A percentile compares a stretch with the other conserved stretches of the same genome.
Evolutionary conservation across 2,888 invertebrate genomes (phyloP).

Genomic region (Zeuzera pyrina): DNA sequence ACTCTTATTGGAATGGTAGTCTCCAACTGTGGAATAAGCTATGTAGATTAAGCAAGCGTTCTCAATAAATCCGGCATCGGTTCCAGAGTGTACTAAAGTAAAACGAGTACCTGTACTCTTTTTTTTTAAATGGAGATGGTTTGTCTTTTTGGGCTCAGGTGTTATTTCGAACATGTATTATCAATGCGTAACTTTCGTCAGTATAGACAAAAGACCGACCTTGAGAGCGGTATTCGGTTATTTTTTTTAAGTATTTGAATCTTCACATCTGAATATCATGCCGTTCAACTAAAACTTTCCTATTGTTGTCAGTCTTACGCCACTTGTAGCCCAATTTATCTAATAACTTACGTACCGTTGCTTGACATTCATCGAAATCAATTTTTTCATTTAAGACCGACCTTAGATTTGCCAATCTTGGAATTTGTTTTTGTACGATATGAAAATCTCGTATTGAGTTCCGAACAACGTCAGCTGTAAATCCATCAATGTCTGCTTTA

Average conservation of each 20-base stretch:
- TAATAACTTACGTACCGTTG: background rate
- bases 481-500: background rate
- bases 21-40: constrained; percentile 12
- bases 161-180: too few species aligned
- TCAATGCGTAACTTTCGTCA: constrained; percentile 16
- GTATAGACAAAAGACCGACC: constrained; percentile 18
- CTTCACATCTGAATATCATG: constrained; percentile 17
- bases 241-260: constrained; percentile 14
- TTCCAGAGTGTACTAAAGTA: constrained; percentile 11
- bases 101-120: too few species aligned
- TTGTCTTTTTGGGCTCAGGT: too few species aligned
- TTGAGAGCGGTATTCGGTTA: constrained; percentile 11
- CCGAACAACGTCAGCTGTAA: background rate
- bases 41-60: constrained; percentile 14
- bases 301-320: constrained; percentile 14
- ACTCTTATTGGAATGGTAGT: constrained; percentile 19
- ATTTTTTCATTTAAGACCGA: background rate
- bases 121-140: too few species aligned
- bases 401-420: background rate
- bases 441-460: background rate
- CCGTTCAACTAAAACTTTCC: constrained; percentile 14
- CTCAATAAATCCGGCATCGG: constrained; percentile 11
- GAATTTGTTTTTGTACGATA: background rate
- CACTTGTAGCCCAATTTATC: constrained; percentile 12
- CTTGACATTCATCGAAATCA: background rate